A percentile compares a stretch with the other conserved stretches of the same genome.
These are phyloP conservation scores for Turritopsis rubra DNA, from an alignment of 30 jellyfish, hydroid and myxozoan genomes.

Conservation along the genomic window DNA sequence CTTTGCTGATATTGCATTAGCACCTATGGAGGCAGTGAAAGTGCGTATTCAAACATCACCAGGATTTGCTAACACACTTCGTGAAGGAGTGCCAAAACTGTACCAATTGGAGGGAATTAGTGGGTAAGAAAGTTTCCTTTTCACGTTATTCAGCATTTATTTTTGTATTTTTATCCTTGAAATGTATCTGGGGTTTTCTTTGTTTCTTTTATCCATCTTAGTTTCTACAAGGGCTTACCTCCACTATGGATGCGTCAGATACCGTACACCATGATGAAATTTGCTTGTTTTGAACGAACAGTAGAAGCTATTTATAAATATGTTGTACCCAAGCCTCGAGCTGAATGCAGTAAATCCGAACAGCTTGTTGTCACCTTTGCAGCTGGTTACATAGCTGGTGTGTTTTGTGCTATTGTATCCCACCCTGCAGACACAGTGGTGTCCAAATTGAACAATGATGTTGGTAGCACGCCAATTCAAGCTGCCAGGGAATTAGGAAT, in stretches of 20 bases:
- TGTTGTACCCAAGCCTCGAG: constrained; percentile 94
- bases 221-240: constrained; percentile 96
- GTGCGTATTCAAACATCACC: constrained; percentile 97
- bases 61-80: constrained; percentile 90
- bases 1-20: constrained; percentile 98
- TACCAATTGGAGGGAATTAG: constrained; percentile 68
- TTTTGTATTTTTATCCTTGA: neutral
- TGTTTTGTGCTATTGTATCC: constrained; percentile 97
- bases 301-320: constrained; percentile 86
- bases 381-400: constrained; percentile 99
- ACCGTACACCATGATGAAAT: constrained; percentile 99
- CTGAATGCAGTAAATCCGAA: constrained; percentile 90
- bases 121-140: constrained; percentile 66
- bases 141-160: neutral
- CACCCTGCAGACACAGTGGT: constrained; percentile 99
- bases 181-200: neutral
- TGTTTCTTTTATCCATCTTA: constrained; percentile 4
- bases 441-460: constrained; percentile 88
- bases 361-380: constrained; percentile 97
- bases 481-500: constrained; percentile 96
- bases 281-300: constrained; percentile 98
- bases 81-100: constrained; percentile 95
- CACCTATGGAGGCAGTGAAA: constrained; percentile 99
- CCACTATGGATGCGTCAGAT: constrained; percentile 99
- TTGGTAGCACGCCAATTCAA: constrained; percentile 96